Conservation (phyloP, 2,113 vertebrate species). For the Empidonax alnorum region DNA sequence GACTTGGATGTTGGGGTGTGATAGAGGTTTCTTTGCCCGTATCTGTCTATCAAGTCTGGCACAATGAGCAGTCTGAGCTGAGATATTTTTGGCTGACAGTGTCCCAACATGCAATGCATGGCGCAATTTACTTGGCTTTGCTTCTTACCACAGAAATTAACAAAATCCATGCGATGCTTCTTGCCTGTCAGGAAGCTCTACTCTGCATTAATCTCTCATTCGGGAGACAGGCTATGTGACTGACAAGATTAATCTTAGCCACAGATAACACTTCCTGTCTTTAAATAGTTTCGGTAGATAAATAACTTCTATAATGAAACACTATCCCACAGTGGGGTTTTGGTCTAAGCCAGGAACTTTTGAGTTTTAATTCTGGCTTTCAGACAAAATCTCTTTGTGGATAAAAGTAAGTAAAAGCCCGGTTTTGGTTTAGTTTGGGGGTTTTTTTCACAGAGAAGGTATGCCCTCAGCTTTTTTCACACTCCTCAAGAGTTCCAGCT, state of each 20-base stretch:
- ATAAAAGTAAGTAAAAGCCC: neutral
- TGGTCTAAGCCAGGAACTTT: conserved; percentile 29
- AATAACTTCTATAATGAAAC: conserved; percentile 53
- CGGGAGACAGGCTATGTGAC: conserved; percentile 1
- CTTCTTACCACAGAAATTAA: conserved; percentile 51
- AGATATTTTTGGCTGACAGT: conserved; percentile 24
- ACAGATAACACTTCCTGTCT: conserved; percentile 55
- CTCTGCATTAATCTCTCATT: conserved; percentile 53
- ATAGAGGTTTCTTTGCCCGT: neutral
- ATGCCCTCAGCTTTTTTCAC: neutral
- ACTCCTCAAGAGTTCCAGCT: neutral
- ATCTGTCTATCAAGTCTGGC: neutral
- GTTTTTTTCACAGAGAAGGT: neutral
- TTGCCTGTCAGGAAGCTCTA: conserved; percentile 26
- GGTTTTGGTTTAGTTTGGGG: neutral
- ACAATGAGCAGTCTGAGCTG: neutral
- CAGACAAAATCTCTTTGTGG: conserved; percentile 3
- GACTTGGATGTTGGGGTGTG: neutral
- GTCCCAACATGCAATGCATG: conserved; percentile 7
- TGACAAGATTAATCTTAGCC: conserved; percentile 66
- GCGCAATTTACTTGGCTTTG: conserved; percentile 49
- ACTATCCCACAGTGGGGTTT: neutral
- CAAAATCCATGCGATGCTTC: conserved; percentile 6
- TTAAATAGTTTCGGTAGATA: conserved; percentile 59
- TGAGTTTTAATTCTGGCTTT: conserved; percentile 29